phyloP scores from a whole-genome alignment of 2,888 invertebrate species.

The Tuta absoluta region DNA sequence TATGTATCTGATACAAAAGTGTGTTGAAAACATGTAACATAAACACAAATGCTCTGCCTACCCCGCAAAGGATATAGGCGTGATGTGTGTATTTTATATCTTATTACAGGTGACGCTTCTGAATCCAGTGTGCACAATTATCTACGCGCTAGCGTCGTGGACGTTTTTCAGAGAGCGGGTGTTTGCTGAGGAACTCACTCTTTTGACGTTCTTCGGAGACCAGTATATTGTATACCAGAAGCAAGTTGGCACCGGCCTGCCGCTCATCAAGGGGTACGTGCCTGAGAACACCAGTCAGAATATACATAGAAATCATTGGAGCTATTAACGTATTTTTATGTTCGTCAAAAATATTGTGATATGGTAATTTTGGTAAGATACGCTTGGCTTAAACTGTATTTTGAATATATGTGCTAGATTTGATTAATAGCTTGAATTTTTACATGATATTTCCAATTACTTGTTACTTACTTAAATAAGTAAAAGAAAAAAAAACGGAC shows the following conservation, averaged over 20 bases:
- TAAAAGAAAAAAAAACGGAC: too few species aligned
- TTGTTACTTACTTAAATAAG: too few species aligned
- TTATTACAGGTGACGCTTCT: slow-evolving; percentile 87
- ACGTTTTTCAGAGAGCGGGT: slow-evolving; percentile 94
- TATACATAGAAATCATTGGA: slow-evolving; percentile 46
- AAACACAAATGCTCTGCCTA: too few species aligned
- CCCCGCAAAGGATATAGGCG: too few species aligned
- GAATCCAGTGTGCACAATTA: slow-evolving; percentile 93
- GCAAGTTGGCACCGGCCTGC: slow-evolving; percentile 91
- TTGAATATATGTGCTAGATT: too few species aligned
- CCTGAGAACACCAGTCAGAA: slow-evolving; percentile 41
- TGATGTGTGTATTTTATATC: too few species aligned
- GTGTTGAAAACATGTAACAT: too few species aligned
- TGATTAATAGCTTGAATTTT: too few species aligned
- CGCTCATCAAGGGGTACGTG: slow-evolving; percentile 90
- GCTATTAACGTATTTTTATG: slow-evolving; percentile 27
- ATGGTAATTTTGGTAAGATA: too few species aligned
- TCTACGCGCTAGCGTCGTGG: slow-evolving; percentile 93
- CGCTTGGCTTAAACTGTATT: too few species aligned
- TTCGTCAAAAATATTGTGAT: background rate
- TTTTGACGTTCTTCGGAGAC: slow-evolving; percentile 95
- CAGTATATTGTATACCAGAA: slow-evolving; percentile 93
- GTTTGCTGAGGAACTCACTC: slow-evolving; percentile 91
- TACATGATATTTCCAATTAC: too few species aligned
- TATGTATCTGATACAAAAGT: too few species aligned